phyloP scores from a whole-genome alignment of 2,113 vertebrate species.

The Lophotis ruficrista region DNA sequence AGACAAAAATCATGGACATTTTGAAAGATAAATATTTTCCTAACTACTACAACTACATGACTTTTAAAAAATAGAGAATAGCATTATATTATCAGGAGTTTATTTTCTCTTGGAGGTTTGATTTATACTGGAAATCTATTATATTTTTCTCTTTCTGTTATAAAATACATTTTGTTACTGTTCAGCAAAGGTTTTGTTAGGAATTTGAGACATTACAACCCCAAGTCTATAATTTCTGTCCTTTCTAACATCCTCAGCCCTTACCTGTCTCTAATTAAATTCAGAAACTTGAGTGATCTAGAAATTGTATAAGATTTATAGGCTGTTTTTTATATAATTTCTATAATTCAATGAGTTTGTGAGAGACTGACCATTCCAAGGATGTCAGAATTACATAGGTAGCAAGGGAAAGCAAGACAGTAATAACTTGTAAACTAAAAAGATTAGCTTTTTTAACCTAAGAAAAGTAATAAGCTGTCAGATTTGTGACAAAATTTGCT shows the following conservation, averaged over 20 bases:
- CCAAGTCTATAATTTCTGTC: neutral
- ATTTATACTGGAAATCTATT: neutral
- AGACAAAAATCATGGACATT: neutral
- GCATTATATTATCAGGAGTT: neutral
- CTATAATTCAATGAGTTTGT: neutral
- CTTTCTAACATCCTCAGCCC: neutral
- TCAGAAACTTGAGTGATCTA: neutral
- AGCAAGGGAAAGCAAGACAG: neutral
- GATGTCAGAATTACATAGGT: neutral
- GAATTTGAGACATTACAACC: neutral
- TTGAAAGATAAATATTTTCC: neutral
- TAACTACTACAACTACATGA: neutral
- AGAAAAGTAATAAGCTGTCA: neutral
- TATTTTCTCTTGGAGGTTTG: neutral
- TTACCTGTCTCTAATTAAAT: neutral
- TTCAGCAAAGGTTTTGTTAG: neutral
- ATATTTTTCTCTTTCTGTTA: neutral
- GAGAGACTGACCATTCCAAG: neutral
- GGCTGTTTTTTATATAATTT: neutral
- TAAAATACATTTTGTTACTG: neutral
- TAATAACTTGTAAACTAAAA: neutral
- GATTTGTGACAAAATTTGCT: neutral
- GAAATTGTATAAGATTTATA: neutral
- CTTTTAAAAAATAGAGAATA: neutral
- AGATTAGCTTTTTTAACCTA: neutral